phyloP scores from a whole-genome alignment of 2,113 vertebrate genomes.

The Mus spicilegus region DNA sequence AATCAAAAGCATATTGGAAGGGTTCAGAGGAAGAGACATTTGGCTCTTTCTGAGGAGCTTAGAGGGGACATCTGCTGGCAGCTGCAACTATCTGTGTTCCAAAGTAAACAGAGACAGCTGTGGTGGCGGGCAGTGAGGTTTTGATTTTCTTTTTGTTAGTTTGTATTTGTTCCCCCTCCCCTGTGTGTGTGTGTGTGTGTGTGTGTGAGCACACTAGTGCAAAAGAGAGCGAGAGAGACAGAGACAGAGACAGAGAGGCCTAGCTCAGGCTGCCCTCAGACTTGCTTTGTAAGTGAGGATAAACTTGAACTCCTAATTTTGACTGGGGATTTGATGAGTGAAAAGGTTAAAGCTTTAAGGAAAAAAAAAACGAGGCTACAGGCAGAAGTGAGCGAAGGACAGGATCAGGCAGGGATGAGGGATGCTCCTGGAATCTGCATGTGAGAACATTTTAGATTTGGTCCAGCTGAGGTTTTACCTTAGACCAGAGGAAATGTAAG shows the following conservation, averaged over 20 bases:
- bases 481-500: slow-evolving; percentile 5
- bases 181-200: background rate
- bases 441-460: background rate
- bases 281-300: background rate
- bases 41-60: background rate
- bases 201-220: too few species aligned
- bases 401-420: background rate
- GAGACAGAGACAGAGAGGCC: background rate
- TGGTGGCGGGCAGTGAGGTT: background rate
- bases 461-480: background rate
- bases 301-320: background rate
- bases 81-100: background rate
- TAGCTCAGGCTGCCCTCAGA: background rate
- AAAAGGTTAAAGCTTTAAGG: background rate
- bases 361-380: background rate
- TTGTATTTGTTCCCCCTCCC: background rate
- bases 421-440: background rate
- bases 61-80: background rate
- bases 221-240: too few species aligned
- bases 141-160: background rate
- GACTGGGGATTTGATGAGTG: background rate
- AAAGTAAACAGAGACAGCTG: background rate
- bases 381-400: background rate
- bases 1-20: background rate
- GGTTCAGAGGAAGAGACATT: background rate